phyloP scores from a whole-genome alignment of 2,797 vertebrate genomes.

The Chaetophractus vellerosus region DNA sequence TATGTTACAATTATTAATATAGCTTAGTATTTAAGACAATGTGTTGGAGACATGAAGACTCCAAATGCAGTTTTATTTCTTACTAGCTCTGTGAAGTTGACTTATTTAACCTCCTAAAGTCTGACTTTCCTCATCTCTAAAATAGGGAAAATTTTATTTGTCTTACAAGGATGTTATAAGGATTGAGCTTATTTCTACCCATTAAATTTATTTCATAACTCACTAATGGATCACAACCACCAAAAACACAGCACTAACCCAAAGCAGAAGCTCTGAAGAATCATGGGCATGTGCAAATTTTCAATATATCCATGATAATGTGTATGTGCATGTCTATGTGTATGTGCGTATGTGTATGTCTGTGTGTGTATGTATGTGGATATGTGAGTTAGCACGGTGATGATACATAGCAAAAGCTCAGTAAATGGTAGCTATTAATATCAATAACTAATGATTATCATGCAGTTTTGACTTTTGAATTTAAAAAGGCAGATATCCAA shows the following conservation, averaged over 20 bases:
- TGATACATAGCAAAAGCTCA: background rate
- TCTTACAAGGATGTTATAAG: background rate
- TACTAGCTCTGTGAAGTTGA: background rate
- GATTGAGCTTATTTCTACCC: slow-evolving; percentile 43
- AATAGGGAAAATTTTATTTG: background rate
- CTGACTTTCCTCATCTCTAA: background rate
- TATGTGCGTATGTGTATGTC: background rate
- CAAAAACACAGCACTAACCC: background rate
- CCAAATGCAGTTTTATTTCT: background rate
- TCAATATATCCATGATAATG: background rate
- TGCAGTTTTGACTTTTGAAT: background rate
- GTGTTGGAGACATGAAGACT: background rate
- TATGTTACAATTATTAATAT: background rate
- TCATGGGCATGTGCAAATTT: background rate
- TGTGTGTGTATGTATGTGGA: background rate
- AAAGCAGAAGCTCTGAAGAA: slow-evolving; percentile 20
- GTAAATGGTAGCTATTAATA: background rate
- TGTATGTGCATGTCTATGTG: background rate
- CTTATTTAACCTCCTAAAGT: background rate
- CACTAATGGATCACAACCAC: background rate
- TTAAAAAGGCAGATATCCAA: background rate
- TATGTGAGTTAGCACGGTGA: background rate
- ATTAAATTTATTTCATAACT: slow-evolving; percentile 57
- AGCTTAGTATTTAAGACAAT: background rate
- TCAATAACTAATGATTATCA: background rate